Evolutionary conservation across 2,888 invertebrate genomes (phyloP).

Genomic region (Ecliptopera silaceata): DNA sequence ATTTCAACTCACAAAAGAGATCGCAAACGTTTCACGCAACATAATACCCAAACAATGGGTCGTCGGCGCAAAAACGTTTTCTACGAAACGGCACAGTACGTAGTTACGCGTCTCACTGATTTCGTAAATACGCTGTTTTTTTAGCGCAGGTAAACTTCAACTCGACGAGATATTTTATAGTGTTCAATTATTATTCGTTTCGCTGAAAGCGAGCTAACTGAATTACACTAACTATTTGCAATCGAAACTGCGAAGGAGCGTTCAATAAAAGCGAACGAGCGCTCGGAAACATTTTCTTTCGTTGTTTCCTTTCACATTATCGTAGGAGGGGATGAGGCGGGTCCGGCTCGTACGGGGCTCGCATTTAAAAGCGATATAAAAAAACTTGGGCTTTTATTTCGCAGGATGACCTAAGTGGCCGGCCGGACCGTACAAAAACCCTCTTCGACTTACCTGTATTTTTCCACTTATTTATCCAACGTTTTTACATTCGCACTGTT

Average conservation of each 20-base stretch:
- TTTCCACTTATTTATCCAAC: constrained; percentile 82
- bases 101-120: constrained; percentile 63
- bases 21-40: constrained; percentile 60
- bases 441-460: constrained; percentile 83
- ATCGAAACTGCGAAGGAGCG: constrained; percentile 75
- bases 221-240: constrained; percentile 80
- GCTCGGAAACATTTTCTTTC: constrained; percentile 80
- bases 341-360: constrained; percentile 71
- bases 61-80: constrained; percentile 55
- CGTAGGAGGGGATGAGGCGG: constrained; percentile 73
- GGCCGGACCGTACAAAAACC: constrained; percentile 79
- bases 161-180: constrained; percentile 53
- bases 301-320: constrained; percentile 81
- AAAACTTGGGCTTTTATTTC: constrained; percentile 80
- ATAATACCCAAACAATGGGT: constrained; percentile 60
- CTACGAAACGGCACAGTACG: constrained; percentile 53
- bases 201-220: constrained; percentile 63
- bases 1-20: constrained; percentile 44
- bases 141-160: constrained; percentile 53
- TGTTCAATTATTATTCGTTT: constrained; percentile 58
- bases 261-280: constrained; percentile 76
- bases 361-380: constrained; percentile 83
- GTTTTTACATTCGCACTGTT: constrained; percentile 81
- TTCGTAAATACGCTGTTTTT: constrained; percentile 56
- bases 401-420: constrained; percentile 83